Conservation (phyloP, 1,140 invertebrate genomes). For the Zophobas atratus region DNA sequence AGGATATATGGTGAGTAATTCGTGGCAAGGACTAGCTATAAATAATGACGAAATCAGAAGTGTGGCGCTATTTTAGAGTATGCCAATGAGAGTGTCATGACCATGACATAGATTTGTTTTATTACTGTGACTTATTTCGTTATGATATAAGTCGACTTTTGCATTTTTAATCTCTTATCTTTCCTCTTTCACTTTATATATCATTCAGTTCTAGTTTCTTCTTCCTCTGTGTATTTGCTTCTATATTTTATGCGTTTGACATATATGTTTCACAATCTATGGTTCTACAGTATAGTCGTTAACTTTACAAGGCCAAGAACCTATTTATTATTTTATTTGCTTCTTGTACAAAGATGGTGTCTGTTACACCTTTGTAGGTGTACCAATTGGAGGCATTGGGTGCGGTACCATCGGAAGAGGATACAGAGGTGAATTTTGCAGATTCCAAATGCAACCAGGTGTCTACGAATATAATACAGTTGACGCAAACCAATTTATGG, state of each 20-base stretch:
- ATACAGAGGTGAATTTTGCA: conserved; percentile 92
- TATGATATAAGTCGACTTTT: too few species aligned
- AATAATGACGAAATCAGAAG: conserved; percentile 49
- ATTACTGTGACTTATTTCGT: too few species aligned
- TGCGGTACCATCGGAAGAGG: conserved; percentile 91
- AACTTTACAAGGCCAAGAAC: conserved; percentile 26
- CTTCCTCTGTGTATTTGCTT: too few species aligned
- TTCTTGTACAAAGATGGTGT: too few species aligned
- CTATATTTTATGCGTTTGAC: too few species aligned
- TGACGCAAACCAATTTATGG: conserved; percentile 89
- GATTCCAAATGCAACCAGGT: conserved; percentile 90
- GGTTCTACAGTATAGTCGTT: conserved; percentile 70
- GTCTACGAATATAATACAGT: conserved; percentile 89
- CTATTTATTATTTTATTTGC: conserved; percentile 52
- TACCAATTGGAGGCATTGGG: conserved; percentile 93
- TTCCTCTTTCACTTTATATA: too few species aligned
- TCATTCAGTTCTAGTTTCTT: too few species aligned
- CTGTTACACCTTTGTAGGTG: conserved; percentile 73
- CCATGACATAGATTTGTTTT: too few species aligned
- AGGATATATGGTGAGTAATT: conserved; percentile 81
- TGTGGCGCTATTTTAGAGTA: conserved; percentile 18
- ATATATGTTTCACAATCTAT: too few species aligned
- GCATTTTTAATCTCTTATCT: too few species aligned
- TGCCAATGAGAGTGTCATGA: too few species aligned
- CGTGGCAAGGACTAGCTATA: conserved; percentile 12